Percentiles rank a stretch among this genome's conserved stretches.
These are phyloP conservation scores for Andricus grossulariae DNA, from an alignment of 1,140 invertebrate genomes.

Conservation along the genomic window DNA sequence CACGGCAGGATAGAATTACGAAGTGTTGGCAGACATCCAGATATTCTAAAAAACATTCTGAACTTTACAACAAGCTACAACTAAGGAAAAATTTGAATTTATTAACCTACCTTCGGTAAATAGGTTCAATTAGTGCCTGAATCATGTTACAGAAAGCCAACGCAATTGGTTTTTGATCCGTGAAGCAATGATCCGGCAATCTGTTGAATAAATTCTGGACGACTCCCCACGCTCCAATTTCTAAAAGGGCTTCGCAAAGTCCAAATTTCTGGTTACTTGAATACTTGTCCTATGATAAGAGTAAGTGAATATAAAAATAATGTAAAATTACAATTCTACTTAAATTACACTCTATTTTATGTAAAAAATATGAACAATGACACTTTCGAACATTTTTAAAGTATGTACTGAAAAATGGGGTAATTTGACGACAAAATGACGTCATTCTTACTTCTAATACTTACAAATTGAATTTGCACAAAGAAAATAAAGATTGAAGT, in stretches of 20 bases:
- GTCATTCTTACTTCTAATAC: no score
- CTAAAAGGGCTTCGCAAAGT: conserved; percentile 90
- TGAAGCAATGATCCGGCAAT: conserved; percentile 88
- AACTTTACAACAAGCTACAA: background rate
- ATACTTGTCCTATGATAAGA: conserved; percentile 78
- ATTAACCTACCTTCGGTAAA: conserved; percentile 86
- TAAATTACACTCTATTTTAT: conserved; percentile 30
- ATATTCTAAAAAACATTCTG: no score
- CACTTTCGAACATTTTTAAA: background rate
- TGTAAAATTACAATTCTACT: conserved; percentile 3
- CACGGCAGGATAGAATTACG: no score
- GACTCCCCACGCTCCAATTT: conserved; percentile 93
- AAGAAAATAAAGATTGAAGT: no score
- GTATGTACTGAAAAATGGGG: no score
- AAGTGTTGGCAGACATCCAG: no score
- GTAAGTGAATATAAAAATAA: conserved; percentile 38
- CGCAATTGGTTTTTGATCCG: conserved; percentile 88
- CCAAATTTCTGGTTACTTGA: conserved; percentile 95
- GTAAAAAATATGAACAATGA: conserved; percentile 32
- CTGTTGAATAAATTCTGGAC: conserved; percentile 86
- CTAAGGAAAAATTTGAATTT: background rate
- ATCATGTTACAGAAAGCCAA: conserved; percentile 87
- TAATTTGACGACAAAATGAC: no score
- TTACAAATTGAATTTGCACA: no score
- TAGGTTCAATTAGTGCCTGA: conserved; percentile 89